A percentile compares a stretch with the other conserved stretches of the same genome.
Evolutionary conservation across 2,113 vertebrate genomes (phyloP).

Genomic region (Podilymbus podiceps): DNA sequence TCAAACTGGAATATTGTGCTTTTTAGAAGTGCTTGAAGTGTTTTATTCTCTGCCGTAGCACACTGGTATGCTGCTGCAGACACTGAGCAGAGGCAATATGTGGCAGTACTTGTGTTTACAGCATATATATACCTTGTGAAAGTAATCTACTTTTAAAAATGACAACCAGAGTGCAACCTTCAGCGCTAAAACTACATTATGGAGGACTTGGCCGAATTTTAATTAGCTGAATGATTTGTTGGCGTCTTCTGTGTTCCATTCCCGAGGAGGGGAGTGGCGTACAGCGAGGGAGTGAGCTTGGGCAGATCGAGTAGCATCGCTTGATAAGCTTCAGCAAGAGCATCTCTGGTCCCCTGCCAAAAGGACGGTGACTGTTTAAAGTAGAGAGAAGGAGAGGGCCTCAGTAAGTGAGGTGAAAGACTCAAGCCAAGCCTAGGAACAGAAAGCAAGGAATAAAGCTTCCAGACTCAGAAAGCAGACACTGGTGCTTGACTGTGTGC

Average conservation of each 20-base stretch:
- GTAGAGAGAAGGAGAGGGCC: constrained; percentile 9
- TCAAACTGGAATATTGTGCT: not conserved
- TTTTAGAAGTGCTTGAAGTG: not conserved
- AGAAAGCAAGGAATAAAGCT: not conserved
- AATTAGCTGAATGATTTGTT: not conserved
- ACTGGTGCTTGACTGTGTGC: not conserved
- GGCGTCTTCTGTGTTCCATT: not conserved
- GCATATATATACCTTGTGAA: not conserved
- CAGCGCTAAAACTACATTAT: not conserved
- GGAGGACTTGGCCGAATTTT: not conserved
- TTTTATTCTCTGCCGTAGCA: not conserved
- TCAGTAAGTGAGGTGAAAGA: not conserved
- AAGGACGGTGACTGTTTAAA: constrained; percentile 28
- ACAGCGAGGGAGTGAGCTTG: not conserved
- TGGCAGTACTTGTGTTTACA: not conserved
- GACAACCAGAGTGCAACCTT: not conserved
- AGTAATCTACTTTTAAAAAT: not conserved
- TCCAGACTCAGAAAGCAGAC: fast-evolving
- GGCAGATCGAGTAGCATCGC: not conserved
- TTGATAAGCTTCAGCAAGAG: not conserved
- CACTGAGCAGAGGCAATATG: not conserved
- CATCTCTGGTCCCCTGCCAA: constrained; percentile 31
- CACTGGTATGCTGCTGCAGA: not conserved
- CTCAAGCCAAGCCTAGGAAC: not conserved
- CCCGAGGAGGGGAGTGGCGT: not conserved